A percentile compares a stretch with the other conserved stretches of the same genome.
These are phyloP conservation scores for Ptilodon capucinus DNA, from an alignment of 2,888 invertebrate species.

Conservation along the genomic window DNA sequence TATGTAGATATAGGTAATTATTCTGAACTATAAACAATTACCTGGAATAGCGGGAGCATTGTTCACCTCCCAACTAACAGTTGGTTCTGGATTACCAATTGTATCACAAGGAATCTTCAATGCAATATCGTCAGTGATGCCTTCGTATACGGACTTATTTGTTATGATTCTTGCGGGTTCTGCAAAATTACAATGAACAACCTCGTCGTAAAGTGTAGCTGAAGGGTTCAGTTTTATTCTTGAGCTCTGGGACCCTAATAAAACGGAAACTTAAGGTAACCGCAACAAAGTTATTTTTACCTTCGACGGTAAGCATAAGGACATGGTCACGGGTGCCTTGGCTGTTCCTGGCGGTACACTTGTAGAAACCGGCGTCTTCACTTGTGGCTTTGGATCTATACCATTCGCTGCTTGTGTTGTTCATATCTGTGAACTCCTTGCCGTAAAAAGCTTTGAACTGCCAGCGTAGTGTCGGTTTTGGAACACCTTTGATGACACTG, in stretches of 20 bases:
- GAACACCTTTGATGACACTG: too few species aligned
- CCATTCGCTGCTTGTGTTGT: slow-evolving; percentile 4
- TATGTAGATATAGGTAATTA: too few species aligned
- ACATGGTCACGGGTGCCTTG: neutral
- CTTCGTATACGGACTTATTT: neutral
- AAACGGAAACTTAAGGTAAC: neutral
- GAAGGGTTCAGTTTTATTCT: neutral
- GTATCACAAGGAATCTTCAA: neutral
- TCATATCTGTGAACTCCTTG: neutral
- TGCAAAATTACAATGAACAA: neutral
- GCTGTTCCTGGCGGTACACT: slow-evolving; percentile 4
- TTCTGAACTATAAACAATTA: too few species aligned
- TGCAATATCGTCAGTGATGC: neutral
- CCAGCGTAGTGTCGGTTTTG: neutral
- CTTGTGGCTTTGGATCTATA: slow-evolving; percentile 4
- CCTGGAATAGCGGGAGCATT: slow-evolving; percentile 1
- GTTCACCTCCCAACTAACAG: neutral
- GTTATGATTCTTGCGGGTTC: neutral
- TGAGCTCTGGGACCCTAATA: too few species aligned
- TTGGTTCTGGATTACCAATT: neutral
- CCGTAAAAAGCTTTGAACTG: neutral
- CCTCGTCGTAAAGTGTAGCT: neutral
- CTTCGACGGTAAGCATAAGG: slow-evolving; percentile 19
- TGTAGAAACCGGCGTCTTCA: slow-evolving; percentile 14
- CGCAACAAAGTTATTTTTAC: slow-evolving; percentile 4